Percentiles rank a stretch among this genome's conserved stretches.
phyloP scores from a whole-genome alignment of 2,113 vertebrate species.

The Falco punctatus region DNA sequence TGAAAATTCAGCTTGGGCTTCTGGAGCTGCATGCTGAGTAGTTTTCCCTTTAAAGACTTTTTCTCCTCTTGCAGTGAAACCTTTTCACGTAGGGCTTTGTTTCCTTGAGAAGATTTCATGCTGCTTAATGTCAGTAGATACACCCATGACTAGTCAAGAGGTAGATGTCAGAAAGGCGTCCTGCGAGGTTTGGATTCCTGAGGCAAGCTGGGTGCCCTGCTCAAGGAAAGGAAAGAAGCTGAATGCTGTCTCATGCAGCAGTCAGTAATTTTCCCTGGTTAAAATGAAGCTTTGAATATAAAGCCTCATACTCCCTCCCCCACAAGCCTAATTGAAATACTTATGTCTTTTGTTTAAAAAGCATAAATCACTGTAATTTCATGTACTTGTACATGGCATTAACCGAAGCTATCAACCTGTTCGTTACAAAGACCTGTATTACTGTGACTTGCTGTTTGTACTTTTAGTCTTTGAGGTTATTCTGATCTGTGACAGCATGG shows the following conservation, averaged over 20 bases:
- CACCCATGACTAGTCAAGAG: slow-evolving; percentile 41
- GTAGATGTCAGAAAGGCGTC: slow-evolving; percentile 15
- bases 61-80: slow-evolving; percentile 17
- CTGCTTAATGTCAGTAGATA: slow-evolving; percentile 50
- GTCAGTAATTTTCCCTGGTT: slow-evolving; percentile 32
- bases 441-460: background rate
- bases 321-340: background rate
- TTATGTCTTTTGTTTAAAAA: background rate
- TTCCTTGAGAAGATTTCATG: slow-evolving; percentile 14
- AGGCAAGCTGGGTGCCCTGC: background rate
- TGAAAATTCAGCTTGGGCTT: slow-evolving; percentile 23
- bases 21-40: background rate
- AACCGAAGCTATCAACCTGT: background rate
- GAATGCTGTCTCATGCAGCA: background rate
- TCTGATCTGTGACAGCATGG: background rate
- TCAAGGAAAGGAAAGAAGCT: background rate
- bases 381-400: background rate
- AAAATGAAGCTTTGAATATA: slow-evolving; percentile 34
- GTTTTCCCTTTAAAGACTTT: slow-evolving; percentile 39
- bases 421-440: background rate
- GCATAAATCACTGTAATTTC: background rate
- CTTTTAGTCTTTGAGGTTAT: background rate
- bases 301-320: background rate
- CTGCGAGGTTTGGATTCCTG: background rate
- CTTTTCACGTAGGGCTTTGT: slow-evolving; percentile 16